phyloP scores from a whole-genome alignment of 2,113 vertebrate species.

The Paraplagusia blochii region DNA sequence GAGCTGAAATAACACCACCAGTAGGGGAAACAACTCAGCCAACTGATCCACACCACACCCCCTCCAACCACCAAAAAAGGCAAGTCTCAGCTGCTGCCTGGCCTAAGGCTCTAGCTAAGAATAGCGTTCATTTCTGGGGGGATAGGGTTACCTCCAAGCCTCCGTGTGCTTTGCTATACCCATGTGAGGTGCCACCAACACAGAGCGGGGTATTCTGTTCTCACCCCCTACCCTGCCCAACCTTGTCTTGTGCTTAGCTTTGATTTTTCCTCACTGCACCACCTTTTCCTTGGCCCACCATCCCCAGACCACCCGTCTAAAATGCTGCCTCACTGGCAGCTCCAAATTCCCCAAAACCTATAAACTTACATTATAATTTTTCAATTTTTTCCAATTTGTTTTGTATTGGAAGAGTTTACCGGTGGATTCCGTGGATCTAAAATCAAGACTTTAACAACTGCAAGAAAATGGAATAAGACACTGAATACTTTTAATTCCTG shows the following conservation, averaged over 20 bases:
- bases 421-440: conserved; percentile 42
- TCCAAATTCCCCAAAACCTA: conserved; percentile 52
- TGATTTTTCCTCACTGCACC: conserved; percentile 38
- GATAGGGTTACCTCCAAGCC: conserved; percentile 70
- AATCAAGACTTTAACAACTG: conserved; percentile 30
- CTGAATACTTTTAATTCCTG: conserved; percentile 18
- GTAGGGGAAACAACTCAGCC: conserved; percentile 12
- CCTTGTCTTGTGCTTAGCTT: conserved; percentile 50
- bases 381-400: conserved; percentile 1
- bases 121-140: conserved; percentile 65
- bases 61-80: conserved; percentile 72
- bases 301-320: conserved; percentile 50
- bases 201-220: conserved; percentile 41
- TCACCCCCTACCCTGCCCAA: conserved; percentile 14
- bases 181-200: conserved; percentile 71
- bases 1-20: conserved; percentile 13
- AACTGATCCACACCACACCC: conserved; percentile 25
- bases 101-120: conserved; percentile 67
- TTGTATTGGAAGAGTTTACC: conserved; percentile 23
- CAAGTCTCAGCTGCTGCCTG: conserved; percentile 52
- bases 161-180: conserved; percentile 55
- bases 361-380: conserved; percentile 10
- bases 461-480: conserved; percentile 54
- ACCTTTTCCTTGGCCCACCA: conserved; percentile 30
- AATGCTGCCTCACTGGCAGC: conserved; percentile 60